Base-by-base conservation (phyloP, 2,797 vertebrate genomes). In the Malacoctenus gilli region DNA sequence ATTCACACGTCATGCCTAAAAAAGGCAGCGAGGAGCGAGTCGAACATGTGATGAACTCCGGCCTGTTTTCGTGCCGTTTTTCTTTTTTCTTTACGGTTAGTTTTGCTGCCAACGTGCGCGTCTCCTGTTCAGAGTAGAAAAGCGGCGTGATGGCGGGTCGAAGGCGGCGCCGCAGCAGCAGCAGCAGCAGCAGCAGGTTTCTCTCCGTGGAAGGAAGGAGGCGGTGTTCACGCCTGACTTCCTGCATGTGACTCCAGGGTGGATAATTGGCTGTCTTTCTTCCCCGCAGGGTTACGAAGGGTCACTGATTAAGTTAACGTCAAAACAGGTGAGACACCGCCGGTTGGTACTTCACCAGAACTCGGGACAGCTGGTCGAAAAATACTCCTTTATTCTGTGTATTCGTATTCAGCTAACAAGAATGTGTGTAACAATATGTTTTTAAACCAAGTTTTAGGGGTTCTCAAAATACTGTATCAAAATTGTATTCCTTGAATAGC, bases 261-360 rank as follows among this genome's bases (percentile, higher is more conserved):
- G 75, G 80, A 83, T 92, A 91, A 92, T 89, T 90, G 85, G 80
- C 85, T 85, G 77, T 89, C 82, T 80, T 90, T 90, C 86, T 77
- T 83, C 85, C 89, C 85, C 63, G 58, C 92, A 99, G 97, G 97
- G 97, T 82, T 99, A 99, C 89, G 97, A 99, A 93, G 97, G 97
- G 75, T 99, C 97, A 85, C 91, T 99, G 90, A 99, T 99, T 93
- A 99, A 98, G 89, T 93, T 99, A 90, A 99, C 96, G 31, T 98
- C 97, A 73, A 96, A 98, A 93, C 97, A 99, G 97, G 97, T 99
- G 94, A 93, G 82, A 69, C 10, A 32, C 47, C 79, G 51, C 71
- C 67, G 31, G 25, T 69, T 57, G 43, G 58, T 59, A 31, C 34
- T 75, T 53, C 28, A 5, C 5, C 25, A 28, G 25, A 28, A 28